phyloP scores from a whole-genome alignment of 2,888 invertebrate genomes.

The Noctua janthe region DNA sequence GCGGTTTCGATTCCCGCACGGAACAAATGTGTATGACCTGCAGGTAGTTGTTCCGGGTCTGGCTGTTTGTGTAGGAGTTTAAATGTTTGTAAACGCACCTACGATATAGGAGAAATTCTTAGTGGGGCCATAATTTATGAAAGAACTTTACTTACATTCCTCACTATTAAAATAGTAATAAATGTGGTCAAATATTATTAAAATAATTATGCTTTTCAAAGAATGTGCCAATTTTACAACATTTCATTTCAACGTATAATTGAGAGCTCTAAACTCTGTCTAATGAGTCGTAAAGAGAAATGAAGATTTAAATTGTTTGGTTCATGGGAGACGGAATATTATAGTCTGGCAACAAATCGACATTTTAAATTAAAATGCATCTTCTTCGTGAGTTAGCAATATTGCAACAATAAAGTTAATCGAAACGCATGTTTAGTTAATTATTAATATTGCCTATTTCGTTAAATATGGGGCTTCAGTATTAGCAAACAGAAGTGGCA shows the following conservation, averaged over 20 bases:
- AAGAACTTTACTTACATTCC: neutral
- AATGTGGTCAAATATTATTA: neutral
- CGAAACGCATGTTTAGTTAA: neutral
- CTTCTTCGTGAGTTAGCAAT: neutral
- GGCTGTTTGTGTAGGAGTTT: neutral
- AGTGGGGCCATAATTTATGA: neutral
- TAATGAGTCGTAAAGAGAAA: conserved; percentile 21
- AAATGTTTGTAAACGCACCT: neutral
- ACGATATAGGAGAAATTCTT: neutral
- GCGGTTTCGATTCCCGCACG: neutral
- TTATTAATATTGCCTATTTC: neutral
- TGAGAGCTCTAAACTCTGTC: conserved; percentile 13
- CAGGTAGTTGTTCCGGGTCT: neutral
- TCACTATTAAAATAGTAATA: neutral
- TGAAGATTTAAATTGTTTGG: conserved; percentile 24
- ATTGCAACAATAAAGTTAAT: neutral
- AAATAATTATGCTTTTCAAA: conserved; percentile 1
- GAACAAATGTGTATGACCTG: neutral
- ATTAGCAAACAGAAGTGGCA: neutral
- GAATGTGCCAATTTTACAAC: neutral
- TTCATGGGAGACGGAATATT: neutral
- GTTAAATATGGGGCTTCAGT: neutral
- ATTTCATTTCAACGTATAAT: conserved; percentile 3
- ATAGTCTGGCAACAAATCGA: conserved; percentile 24
- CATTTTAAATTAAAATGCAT: conserved; percentile 15